Conservation (phyloP, 23 tunicate species). For the Botrylloides violaceus region DNA sequence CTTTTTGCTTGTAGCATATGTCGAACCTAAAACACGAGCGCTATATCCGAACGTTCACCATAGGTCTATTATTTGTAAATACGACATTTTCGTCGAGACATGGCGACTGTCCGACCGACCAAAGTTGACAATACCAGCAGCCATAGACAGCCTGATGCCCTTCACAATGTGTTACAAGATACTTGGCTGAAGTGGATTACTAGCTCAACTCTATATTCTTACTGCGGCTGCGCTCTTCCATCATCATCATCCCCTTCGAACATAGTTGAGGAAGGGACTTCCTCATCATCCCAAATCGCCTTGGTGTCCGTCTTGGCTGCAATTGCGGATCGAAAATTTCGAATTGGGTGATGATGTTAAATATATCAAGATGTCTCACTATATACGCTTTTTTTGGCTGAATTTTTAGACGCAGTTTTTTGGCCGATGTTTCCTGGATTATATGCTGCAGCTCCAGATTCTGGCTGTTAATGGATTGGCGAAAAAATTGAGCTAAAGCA, state of each 20-base stretch:
- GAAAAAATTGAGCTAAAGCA: not conserved
- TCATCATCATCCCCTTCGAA: conserved; percentile 71
- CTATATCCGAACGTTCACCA: too few relatives aligned
- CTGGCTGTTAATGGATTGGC: conserved; percentile 29
- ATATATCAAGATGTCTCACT: too few relatives aligned
- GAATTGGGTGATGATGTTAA: not conserved
- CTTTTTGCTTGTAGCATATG: conserved; percentile 84
- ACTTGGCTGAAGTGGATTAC: too few relatives aligned
- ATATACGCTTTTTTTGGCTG: conserved; percentile 3
- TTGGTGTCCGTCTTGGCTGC: conserved; percentile 23
- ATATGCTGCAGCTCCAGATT: conserved; percentile 38
- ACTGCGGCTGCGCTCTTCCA: conserved; percentile 62
- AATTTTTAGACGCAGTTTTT: not conserved
- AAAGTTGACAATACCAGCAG: too few relatives aligned
- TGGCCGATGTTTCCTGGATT: conserved; percentile 67
- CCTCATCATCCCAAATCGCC: conserved; percentile 76
- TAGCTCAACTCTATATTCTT: too few relatives aligned
- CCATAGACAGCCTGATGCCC: too few relatives aligned
- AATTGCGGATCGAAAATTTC: not conserved
- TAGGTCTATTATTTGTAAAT: too few relatives aligned
- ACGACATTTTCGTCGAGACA: not conserved
- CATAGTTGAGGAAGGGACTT: conserved; percentile 44
- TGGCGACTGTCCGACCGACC: too few relatives aligned
- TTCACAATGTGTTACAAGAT: too few relatives aligned
- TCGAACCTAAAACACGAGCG: conserved; percentile 54